These are phyloP conservation scores for Emys orbicularis DNA, from an alignment of 2,797 vertebrate genomes.

Conservation along the genomic window DNA sequence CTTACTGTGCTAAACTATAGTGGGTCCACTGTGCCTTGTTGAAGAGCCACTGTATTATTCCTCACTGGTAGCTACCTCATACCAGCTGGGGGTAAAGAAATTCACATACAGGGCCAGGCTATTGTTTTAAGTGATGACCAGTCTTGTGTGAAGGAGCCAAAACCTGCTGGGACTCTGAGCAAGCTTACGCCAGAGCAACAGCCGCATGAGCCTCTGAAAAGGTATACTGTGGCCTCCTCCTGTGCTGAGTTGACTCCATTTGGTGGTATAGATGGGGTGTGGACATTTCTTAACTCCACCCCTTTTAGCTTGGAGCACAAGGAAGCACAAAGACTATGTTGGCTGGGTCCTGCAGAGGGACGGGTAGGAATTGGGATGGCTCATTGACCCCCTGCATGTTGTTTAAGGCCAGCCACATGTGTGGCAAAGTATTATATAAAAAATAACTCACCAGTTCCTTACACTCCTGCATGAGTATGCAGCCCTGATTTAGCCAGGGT, in stretches of 20 bases:
- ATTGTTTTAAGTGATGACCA: neutral
- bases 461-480: too few species aligned
- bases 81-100: neutral
- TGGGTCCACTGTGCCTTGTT: too few species aligned
- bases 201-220: neutral
- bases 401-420: neutral
- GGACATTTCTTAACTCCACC: neutral
- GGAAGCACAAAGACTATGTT: neutral
- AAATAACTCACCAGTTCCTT: neutral
- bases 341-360: neutral
- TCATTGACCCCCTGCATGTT: rapidly evolving
- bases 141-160: neutral
- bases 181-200: neutral
- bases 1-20: too few species aligned
- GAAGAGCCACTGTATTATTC: too few species aligned
- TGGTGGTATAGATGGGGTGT: neutral
- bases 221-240: neutral
- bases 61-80: neutral
- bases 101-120: rapidly evolving
- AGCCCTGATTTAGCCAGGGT: neutral
- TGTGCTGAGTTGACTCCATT: neutral
- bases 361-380: neutral
- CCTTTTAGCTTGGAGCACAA: neutral
- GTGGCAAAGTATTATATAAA: neutral
- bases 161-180: neutral